Base-by-base conservation (phyloP, 2,797 vertebrate species). In the Galaxias olidus region DNA sequence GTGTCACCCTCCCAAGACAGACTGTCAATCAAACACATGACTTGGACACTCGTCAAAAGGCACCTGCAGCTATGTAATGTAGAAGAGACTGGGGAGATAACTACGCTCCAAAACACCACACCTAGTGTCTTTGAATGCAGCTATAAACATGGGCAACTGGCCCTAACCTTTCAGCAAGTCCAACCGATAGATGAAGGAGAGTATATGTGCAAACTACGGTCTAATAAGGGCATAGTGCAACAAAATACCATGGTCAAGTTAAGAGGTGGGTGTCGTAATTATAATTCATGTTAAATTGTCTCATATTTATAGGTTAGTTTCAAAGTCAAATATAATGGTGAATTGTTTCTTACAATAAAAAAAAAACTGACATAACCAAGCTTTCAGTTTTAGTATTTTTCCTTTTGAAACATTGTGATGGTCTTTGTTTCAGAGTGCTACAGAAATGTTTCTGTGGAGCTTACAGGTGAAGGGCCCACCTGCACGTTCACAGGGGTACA, bases 161-260 rank as follows among this genome's bases (percentile, higher is more conserved):
- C 77, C 1, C 60, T 91, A 20, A 63, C 72, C 58, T 65, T 90
- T 10, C 0, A 19, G 10, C 8, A 54, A 9, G 42, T 80, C 45
- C 30, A 19, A 62, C 86, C 85, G 1, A 41, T 50, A 49, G 65
- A 84, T 0, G 71, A 19, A 0, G 61, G 71, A 12, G 4, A 4
- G 0, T 89, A 84, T 76, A 59, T 4, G 8, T 91, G 90, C 68
- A 86, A 86, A 57, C 52, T 90, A 1, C 66, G 4, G n/a, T 88
- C 89, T 54, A 82, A 78, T 73, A n/a, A 6, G 1, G 88, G 86
- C 17, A 12, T 43, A 0, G 0, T 0, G 0, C 0, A 54, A 6
- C 0, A 0, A 0, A 9, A 44, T 0, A 83, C 84, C 8, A 44
- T 0, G 0, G 49, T 90, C 66, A 47, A 79, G 13, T 41, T 89